Evolutionary conservation across 2,797 vertebrate species (phyloP).

Genomic region (Taeniopygia guttata): DNA sequence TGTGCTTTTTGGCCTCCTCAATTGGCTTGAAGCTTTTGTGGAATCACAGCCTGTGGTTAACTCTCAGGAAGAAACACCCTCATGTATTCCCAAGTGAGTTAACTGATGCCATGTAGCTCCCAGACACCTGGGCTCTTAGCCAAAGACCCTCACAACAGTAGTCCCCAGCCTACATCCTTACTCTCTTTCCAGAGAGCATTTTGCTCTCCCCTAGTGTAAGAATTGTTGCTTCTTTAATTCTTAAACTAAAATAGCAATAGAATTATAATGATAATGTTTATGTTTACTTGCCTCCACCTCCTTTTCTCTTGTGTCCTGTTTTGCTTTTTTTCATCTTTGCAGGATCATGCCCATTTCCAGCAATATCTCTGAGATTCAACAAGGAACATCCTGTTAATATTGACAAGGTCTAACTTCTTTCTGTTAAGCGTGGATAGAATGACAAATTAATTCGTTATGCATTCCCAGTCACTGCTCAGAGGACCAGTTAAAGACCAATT

Average conservation of each 20-base stretch:
- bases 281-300: not conserved
- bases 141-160: not conserved
- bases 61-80: not conserved
- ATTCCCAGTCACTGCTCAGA: not conserved
- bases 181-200: not conserved
- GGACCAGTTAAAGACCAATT: not conserved
- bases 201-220: not conserved
- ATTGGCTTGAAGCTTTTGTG: not conserved
- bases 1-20: not conserved
- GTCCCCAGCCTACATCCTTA: not conserved
- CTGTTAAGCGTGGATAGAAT: not conserved
- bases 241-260: not conserved
- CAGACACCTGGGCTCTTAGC: not conserved
- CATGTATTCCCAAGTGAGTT: rapidly evolving
- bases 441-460: not conserved
- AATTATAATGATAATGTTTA: not conserved
- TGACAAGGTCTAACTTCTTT: not conserved
- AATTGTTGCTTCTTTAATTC: not conserved
- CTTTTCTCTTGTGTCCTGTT: not conserved
- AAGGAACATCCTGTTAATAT: not conserved
- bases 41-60: not conserved
- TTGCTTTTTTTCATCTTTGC: not conserved
- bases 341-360: not conserved
- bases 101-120: not conserved
- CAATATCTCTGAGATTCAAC: not conserved